Conservation (phyloP, 2,113 vertebrate species). For the Orthonyx spaldingii region DNA sequence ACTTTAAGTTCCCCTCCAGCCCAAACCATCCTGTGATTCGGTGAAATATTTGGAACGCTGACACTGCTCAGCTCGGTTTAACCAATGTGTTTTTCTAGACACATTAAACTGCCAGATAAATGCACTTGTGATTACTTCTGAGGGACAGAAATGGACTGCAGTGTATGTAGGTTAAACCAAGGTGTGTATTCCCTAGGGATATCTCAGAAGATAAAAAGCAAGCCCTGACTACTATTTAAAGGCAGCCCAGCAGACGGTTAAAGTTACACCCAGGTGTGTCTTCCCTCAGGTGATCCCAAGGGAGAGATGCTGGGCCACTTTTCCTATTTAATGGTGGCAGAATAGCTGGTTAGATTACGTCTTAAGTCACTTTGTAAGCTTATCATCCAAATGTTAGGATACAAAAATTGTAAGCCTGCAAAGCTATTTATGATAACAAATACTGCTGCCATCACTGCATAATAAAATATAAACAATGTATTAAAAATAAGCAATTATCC, state of each 20-base stretch:
- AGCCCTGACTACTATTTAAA: constrained; percentile 67
- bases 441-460: constrained; percentile 51
- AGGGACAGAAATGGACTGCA: constrained; percentile 32
- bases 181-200: constrained; percentile 67
- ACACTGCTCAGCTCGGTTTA: neutral
- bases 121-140: neutral
- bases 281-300: constrained; percentile 64
- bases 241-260: constrained; percentile 65
- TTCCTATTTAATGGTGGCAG: constrained; percentile 63
- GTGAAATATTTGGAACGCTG: neutral
- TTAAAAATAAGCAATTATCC: constrained; percentile 37
- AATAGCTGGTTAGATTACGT: constrained; percentile 57
- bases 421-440: constrained; percentile 48
- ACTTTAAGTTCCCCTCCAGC: neutral
- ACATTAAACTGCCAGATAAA: neutral
- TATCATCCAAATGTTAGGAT: constrained; percentile 38
- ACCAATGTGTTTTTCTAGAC: neutral
- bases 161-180: constrained; percentile 61
- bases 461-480: constrained; percentile 54
- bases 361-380: constrained; percentile 12
- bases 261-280: constrained; percentile 70
- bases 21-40: neutral
- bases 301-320: constrained; percentile 61
- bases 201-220: constrained; percentile 68
- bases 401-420: constrained; percentile 42